Evolutionary conservation across 2,797 vertebrate genomes (phyloP).

Genomic region (Scleropages formosus): DNA sequence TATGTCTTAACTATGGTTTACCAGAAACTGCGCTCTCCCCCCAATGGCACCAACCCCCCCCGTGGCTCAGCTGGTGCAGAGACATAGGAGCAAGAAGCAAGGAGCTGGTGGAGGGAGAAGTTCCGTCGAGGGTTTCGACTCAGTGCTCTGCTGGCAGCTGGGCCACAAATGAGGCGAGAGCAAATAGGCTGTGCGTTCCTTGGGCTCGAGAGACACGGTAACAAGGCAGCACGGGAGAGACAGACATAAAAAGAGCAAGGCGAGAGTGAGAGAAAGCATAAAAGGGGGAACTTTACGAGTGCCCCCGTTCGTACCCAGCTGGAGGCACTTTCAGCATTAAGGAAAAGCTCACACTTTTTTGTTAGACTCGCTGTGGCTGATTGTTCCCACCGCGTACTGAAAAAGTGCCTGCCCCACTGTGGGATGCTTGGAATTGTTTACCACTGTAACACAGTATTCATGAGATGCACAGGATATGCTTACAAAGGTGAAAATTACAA

Average conservation of each 20-base stretch:
- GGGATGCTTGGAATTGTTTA: constrained; percentile 7
- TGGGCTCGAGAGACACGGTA: not conserved
- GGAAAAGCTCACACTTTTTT: not conserved
- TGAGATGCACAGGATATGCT: not conserved
- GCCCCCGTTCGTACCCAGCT: not conserved
- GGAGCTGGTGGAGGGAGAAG: not conserved
- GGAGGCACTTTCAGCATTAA: not conserved
- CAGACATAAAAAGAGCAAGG: constrained; percentile 11
- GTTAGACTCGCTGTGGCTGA: not conserved
- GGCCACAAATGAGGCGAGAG: not conserved
- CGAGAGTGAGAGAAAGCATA: not conserved
- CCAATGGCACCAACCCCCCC: not conserved
- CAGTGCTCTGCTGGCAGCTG: constrained; percentile 10
- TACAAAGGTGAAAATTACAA: constrained; percentile 12
- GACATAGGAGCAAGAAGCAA: not conserved
- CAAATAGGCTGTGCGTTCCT: not conserved
- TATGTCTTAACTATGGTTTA: constrained; percentile 13
- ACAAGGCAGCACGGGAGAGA: not conserved
- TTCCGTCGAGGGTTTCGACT: not conserved
- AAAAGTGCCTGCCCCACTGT: not conserved
- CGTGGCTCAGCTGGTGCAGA: constrained; percentile 10
- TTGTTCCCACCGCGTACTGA: not conserved
- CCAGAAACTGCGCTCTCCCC: not conserved
- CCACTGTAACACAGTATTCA: constrained; percentile 9
- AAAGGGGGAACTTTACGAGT: not conserved